A percentile compares a stretch with the other conserved stretches of the same genome.
Conservation (phyloP, 2,888 invertebrate species). For the Dicyrtoma fusca region DNA sequence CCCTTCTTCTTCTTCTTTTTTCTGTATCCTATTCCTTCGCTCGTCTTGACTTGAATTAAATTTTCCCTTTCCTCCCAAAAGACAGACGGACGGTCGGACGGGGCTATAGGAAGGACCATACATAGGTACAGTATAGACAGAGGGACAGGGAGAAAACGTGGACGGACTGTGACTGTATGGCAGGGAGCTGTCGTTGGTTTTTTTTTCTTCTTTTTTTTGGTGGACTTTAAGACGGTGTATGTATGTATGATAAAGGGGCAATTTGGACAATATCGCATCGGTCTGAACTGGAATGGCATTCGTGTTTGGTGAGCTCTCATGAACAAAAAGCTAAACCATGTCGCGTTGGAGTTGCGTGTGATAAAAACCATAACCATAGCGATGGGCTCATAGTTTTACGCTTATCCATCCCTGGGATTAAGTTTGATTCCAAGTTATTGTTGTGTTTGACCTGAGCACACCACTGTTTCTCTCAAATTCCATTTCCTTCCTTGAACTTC, state of each 20-base stretch:
- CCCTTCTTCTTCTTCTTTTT: neutral
- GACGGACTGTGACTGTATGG: conserved; percentile 7
- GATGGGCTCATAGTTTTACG: conserved; percentile 39
- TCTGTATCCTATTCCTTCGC: neutral
- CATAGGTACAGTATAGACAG: conserved; percentile 1
- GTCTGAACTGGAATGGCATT: conserved; percentile 26
- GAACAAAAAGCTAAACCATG: conserved; percentile 47
- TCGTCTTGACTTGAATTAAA: no score
- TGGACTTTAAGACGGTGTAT: conserved; percentile 12
- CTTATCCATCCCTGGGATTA: conserved; percentile 43
- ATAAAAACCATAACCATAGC: conserved; percentile 43
- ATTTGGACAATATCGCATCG: conserved; percentile 40
- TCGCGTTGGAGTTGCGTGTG: conserved; percentile 45
- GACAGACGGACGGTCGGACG: neutral
- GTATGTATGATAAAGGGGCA: conserved; percentile 37
- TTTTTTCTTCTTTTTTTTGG: no score
- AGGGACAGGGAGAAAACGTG: neutral
- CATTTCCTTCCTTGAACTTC: conserved; percentile 35
- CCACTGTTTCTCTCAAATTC: conserved; percentile 37
- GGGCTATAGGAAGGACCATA: no score
- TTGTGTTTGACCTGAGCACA: conserved; percentile 42
- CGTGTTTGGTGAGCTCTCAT: conserved; percentile 31
- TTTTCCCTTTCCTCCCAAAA: neutral
- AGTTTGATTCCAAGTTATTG: conserved; percentile 44
- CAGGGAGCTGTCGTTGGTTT: neutral